phyloP scores from a whole-genome alignment of 2,797 vertebrate genomes.

The Neomorphus geoffroyi region DNA sequence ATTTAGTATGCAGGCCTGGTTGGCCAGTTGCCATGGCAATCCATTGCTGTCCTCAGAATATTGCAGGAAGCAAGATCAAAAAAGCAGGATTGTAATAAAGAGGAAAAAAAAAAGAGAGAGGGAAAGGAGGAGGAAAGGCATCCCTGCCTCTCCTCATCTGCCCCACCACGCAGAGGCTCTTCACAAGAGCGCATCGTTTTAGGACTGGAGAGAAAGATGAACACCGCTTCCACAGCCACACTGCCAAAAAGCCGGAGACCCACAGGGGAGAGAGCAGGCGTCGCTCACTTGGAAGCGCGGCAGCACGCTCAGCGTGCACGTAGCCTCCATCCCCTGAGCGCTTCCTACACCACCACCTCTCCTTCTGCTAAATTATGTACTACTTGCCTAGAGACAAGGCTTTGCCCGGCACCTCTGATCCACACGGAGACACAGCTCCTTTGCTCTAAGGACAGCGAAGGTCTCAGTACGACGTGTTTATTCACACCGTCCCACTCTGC shows the following conservation, averaged over 20 bases:
- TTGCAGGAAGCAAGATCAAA: slow-evolving; percentile 65
- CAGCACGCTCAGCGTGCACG: not conserved
- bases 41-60: slow-evolving; percentile 51
- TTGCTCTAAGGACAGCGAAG: not conserved
- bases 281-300: not conserved
- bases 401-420: not conserved
- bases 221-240: not conserved
- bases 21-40: slow-evolving; percentile 75
- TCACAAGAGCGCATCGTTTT: not conserved
- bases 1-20: slow-evolving; percentile 66
- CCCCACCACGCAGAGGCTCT: not conserved
- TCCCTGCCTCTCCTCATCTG: not conserved
- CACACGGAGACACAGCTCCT: not conserved
- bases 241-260: not conserved
- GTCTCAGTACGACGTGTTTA: not conserved
- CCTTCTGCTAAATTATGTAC: not conserved
- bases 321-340: not conserved
- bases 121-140: not conserved
- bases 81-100: slow-evolving; percentile 26
- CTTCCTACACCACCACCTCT: not conserved
- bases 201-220: not conserved
- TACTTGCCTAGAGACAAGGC: not conserved
- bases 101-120: too few relatives aligned
- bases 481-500: not conserved
- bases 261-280: not conserved